Percentiles rank a stretch among this genome's conserved stretches.
phyloP scores from a whole-genome alignment of 1,140 invertebrate species.

The Holcopasites calliopsidis region DNA sequence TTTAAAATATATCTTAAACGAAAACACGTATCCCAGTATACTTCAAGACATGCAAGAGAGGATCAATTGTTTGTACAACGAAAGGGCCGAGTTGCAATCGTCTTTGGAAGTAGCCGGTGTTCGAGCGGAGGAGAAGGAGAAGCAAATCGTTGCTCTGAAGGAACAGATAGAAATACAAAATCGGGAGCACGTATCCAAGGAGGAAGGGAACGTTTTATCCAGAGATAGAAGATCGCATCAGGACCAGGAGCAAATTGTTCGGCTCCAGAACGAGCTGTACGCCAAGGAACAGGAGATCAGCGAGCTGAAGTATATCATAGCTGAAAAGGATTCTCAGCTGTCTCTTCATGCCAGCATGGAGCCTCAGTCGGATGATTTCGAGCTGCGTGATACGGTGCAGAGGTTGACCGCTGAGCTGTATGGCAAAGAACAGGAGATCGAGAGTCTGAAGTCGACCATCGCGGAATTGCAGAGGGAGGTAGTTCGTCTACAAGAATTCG shows the following conservation, averaged over 20 bases:
- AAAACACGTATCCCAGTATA: slow-evolving; percentile 71
- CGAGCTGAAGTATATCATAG: slow-evolving; percentile 64
- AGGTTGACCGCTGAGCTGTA: slow-evolving; percentile 63
- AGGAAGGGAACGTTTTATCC: not conserved
- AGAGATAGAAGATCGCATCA: slow-evolving; percentile 37
- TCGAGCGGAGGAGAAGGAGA: slow-evolving; percentile 26
- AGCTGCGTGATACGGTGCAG: slow-evolving; percentile 59
- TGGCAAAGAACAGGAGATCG: slow-evolving; percentile 65
- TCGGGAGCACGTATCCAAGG: slow-evolving; percentile 45
- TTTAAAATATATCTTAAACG: slow-evolving; percentile 69
- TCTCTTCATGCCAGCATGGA: slow-evolving; percentile 56
- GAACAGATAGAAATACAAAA: slow-evolving; percentile 35
- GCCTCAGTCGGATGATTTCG: slow-evolving; percentile 59
- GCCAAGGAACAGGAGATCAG: slow-evolving; percentile 68
- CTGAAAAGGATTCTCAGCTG: slow-evolving; percentile 69
- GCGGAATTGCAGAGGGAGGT: slow-evolving; percentile 55
- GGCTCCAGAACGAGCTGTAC: slow-evolving; percentile 62
- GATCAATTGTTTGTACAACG: slow-evolving; percentile 73
- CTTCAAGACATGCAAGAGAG: slow-evolving; percentile 74
- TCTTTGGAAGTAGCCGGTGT: slow-evolving; percentile 28
- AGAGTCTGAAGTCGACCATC: slow-evolving; percentile 54
- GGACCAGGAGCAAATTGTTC: slow-evolving; percentile 66
- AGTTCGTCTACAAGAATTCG: slow-evolving; percentile 41
- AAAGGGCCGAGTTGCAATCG: slow-evolving; percentile 68
- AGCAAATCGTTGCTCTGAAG: slow-evolving; percentile 58